Base-by-base conservation (phyloP, 2,888 invertebrate genomes). In the Autographa gamma region DNA sequence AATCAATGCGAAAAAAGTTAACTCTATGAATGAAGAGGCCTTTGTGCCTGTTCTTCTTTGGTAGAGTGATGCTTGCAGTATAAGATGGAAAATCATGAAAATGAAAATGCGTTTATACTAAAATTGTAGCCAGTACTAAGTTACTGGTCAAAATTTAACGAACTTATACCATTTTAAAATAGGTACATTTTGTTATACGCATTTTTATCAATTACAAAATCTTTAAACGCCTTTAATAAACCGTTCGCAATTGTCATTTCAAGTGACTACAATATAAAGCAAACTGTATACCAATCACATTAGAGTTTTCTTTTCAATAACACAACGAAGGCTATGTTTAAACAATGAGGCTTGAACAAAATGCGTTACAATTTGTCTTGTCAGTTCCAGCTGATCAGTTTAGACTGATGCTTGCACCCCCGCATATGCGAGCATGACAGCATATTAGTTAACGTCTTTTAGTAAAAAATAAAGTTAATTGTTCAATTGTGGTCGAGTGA, bases 331-430 rank as follows among this genome's bases (percentile, higher is more conserved):
- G 18, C 19, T 54, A 54, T 19, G 18, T 54, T 18, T 18, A 54
- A 54, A 54, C 18, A 54, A 19, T 54, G 54, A 18, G 18, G 14
- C 6, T 43, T 43, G 8, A 54, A 11, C 54, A 54, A 54, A n/a
- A 14, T 7, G 6, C 18, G 7, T 7, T 48, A 48, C 9, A 54
- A 54, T 54, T 54, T 54, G 54, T 54, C 54, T 11, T 19, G 54
- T 54, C 54, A 54, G 18, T 19, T 54, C 19, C 18, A 54, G 19
- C 9, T 54, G 54, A 18, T 19, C 9, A 16, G 19, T 54, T 54
- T 19, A 19, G 54, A 54, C 54, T 52, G 52, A 54, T 54, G 54
- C 0, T 54, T 54, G 9, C 54, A 54, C 54, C 54, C 54, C n/a
- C 3, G 54, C 19, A 54, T 54, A 54, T 54, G 54, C 19, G 18